These are phyloP conservation scores for Lates japonicus DNA, from an alignment of 2,797 vertebrate genomes.

Conservation along the genomic window DNA sequence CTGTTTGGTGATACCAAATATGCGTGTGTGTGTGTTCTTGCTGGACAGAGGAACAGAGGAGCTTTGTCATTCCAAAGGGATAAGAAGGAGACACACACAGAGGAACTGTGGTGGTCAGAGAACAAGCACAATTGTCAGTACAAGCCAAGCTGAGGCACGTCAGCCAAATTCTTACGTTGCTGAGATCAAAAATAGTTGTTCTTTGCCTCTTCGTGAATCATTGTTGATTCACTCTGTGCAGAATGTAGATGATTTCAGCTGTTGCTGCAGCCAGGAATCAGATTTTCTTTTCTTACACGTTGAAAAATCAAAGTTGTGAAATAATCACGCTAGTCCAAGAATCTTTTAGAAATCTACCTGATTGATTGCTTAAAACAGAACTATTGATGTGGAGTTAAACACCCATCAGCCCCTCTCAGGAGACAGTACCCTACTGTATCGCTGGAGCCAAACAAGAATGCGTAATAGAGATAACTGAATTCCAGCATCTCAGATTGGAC, in stretches of 20 bases:
- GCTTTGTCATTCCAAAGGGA: conserved; percentile 64
- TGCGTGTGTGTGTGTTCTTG: conserved; percentile 33
- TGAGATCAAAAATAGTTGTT: conserved; percentile 47
- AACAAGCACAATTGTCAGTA: conserved; percentile 60
- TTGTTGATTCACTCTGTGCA: conserved; percentile 32
- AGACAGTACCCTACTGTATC: conserved; percentile 2
- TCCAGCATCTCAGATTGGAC: conserved; percentile 3
- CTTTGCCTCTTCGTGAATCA: conserved; percentile 36
- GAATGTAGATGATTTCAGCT: conserved; percentile 21
- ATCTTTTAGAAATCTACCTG: not conserved
- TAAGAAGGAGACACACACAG: conserved; percentile 49
- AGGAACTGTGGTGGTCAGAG: conserved; percentile 42
- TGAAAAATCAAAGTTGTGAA: conserved; percentile 1
- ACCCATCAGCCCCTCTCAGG: conserved; percentile 14
- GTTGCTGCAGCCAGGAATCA: conserved; percentile 11
- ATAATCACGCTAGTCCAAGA: conserved; percentile 2
- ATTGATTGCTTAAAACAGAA: conserved; percentile 23
- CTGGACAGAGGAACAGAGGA: conserved; percentile 62
- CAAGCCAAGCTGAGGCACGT: conserved; percentile 34
- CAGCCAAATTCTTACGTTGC: conserved; percentile 25
- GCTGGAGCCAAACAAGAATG: conserved; percentile 35
- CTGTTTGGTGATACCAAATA: conserved; percentile 52
- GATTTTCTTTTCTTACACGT: not conserved
- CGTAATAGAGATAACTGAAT: conserved; percentile 35
- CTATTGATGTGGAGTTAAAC: not conserved